Evolutionary conservation across 2,888 invertebrate genomes (phyloP).

Genomic region (Drosophila ezoana): DNA sequence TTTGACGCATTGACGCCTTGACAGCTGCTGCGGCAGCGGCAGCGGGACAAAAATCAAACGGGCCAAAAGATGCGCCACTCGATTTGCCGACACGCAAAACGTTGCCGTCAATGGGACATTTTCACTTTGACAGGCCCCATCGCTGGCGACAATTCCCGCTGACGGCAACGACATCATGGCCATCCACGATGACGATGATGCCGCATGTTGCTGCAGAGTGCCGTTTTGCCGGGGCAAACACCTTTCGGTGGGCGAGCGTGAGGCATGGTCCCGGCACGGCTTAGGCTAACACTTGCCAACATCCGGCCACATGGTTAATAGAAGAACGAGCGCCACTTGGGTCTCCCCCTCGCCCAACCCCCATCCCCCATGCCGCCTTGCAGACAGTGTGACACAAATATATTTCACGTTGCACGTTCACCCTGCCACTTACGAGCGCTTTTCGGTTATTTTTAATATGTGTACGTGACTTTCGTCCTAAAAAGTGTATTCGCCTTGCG

Average conservation of each 20-base stretch:
- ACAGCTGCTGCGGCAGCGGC: conserved; percentile 58
- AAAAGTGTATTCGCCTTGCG: conserved; percentile 43
- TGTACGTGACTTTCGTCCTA: conserved; percentile 70
- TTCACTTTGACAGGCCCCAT: conserved; percentile 68
- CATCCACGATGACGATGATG: conserved; percentile 42
- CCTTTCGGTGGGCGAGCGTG: conserved; percentile 36
- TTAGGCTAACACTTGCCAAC: conserved; percentile 37
- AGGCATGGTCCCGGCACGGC: conserved; percentile 45
- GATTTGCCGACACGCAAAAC: conserved; percentile 55
- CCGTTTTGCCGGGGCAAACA: conserved; percentile 9
- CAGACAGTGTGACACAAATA: conserved; percentile 48
- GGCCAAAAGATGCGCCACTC: conserved; percentile 42
- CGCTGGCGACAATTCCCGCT: conserved; percentile 52
- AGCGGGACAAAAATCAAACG: conserved; percentile 70
- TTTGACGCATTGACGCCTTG: conserved; percentile 64
- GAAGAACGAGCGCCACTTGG: too few relatives aligned
- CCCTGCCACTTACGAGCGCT: conserved; percentile 74
- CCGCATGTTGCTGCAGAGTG: conserved; percentile 10
- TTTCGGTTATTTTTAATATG: conserved; percentile 78
- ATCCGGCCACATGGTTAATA: conserved; percentile 9
- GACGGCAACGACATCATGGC: conserved; percentile 52
- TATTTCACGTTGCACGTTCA: conserved; percentile 73
- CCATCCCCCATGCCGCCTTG: too few relatives aligned
- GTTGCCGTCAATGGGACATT: conserved; percentile 72
- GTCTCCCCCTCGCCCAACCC: too few relatives aligned